phyloP scores from a whole-genome alignment of 64 coral and sea anemone species.

The Montipora efflorescens region DNA sequence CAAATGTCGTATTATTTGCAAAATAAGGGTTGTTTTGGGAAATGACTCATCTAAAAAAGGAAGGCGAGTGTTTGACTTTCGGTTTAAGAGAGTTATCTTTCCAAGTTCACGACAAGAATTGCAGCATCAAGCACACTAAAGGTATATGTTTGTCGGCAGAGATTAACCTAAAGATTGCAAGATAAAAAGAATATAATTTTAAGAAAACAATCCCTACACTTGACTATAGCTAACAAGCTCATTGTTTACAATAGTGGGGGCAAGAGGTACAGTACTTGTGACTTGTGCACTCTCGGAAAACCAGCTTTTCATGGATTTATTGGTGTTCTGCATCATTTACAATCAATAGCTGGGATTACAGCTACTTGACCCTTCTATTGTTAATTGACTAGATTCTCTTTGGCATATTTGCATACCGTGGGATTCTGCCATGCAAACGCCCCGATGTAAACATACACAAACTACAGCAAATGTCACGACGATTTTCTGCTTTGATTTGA shows the following conservation, averaged over 20 bases:
- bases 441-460: neutral
- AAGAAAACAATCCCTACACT: neutral
- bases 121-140: neutral
- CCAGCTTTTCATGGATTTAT: neutral
- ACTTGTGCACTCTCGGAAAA: neutral
- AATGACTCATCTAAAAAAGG: neutral
- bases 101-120: neutral
- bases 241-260: neutral
- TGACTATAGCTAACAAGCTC: neutral
- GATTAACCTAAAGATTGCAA: neutral
- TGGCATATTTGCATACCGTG: slow-evolving; percentile 4
- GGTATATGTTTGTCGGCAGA: neutral
- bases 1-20: neutral
- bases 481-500: neutral
- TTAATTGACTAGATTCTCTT: slow-evolving; percentile 12
- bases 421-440: slow-evolving; percentile 22
- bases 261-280: neutral
- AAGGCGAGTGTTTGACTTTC: slow-evolving; percentile 9
- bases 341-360: slow-evolving; percentile 11
- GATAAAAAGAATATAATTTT: neutral
- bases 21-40: neutral
- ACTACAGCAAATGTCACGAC: neutral
- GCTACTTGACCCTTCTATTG: slow-evolving; percentile 33
- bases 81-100: neutral
- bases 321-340: slow-evolving; percentile 1